These are phyloP conservation scores for Phymatocera aterrima DNA, from an alignment of 2,888 invertebrate genomes.

Conservation along the genomic window DNA sequence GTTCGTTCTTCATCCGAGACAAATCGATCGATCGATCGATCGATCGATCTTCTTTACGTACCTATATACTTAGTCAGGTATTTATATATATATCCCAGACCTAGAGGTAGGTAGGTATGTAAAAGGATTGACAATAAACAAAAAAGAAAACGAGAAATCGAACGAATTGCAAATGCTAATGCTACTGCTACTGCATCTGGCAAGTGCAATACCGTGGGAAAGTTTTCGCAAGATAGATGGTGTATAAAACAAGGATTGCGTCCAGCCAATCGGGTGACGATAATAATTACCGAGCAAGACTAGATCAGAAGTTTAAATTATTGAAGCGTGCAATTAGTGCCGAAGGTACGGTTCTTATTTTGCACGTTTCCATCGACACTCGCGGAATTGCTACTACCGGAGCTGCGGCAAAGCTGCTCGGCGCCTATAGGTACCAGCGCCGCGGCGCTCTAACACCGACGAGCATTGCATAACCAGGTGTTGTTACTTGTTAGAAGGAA, in stretches of 20 bases:
- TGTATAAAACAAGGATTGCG: constrained; percentile 6
- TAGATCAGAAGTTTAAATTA: constrained; percentile 14
- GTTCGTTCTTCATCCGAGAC: too few relatives aligned
- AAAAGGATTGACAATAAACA: too few relatives aligned
- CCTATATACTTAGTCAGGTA: too few relatives aligned
- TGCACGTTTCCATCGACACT: constrained; percentile 28
- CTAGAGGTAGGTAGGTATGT: too few relatives aligned
- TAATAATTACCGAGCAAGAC: constrained; percentile 20
- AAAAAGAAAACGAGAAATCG: neutral
- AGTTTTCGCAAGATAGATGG: neutral
- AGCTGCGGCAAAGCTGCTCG: neutral
- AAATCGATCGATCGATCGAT: too few relatives aligned
- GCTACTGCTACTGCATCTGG: neutral
- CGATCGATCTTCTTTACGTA: too few relatives aligned
- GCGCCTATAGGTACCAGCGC: neutral
- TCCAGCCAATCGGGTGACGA: constrained; percentile 18
- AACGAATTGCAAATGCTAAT: neutral
- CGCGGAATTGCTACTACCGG: neutral
- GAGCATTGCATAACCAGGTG: constrained; percentile 38
- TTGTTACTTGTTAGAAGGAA: constrained; percentile 11
- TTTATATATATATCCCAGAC: too few relatives aligned
- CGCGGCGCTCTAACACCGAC: neutral
- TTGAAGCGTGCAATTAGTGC: constrained; percentile 38
- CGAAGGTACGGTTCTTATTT: constrained; percentile 34
- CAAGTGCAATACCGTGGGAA: constrained; percentile 44